Evolutionary conservation across 2,888 invertebrate species (phyloP).

Genomic region (Plebejus argus): DNA sequence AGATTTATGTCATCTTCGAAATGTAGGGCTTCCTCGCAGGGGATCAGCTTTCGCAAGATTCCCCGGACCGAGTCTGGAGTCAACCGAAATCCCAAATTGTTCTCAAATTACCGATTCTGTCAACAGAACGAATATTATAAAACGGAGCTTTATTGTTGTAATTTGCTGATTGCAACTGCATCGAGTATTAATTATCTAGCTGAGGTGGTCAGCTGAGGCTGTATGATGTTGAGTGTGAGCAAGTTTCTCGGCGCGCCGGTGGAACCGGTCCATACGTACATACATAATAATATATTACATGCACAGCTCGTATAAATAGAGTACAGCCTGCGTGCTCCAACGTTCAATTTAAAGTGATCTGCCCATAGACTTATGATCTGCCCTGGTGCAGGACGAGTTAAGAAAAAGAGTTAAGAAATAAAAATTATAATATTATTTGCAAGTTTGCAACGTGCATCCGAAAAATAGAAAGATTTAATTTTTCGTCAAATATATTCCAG

Average conservation of each 20-base stretch:
- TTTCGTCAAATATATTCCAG: background rate
- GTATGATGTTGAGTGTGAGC: background rate
- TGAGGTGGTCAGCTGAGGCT: background rate
- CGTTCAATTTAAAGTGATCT: background rate
- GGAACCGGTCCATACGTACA: background rate
- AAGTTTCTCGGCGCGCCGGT: background rate
- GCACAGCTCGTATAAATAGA: background rate
- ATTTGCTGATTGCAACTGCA: background rate
- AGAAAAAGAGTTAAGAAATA: too few species aligned
- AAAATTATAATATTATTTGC: too few species aligned
- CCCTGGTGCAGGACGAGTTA: background rate
- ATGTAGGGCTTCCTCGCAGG: background rate
- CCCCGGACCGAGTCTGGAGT: background rate
- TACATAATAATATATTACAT: background rate
- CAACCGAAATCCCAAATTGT: background rate
- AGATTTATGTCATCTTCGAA: conserved; percentile 10
- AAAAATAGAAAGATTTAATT: background rate
- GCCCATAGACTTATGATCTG: background rate
- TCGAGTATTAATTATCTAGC: background rate
- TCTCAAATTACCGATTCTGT: background rate
- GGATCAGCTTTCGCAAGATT: background rate
- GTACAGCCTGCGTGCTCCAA: background rate
- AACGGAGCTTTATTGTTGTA: too few species aligned
- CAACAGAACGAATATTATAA: background rate
- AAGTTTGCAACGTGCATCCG: too few species aligned